A percentile compares a stretch with the other conserved stretches of the same genome.
Conservation (phyloP, 2,888 invertebrate species). For the Anodontia alba region DNA sequence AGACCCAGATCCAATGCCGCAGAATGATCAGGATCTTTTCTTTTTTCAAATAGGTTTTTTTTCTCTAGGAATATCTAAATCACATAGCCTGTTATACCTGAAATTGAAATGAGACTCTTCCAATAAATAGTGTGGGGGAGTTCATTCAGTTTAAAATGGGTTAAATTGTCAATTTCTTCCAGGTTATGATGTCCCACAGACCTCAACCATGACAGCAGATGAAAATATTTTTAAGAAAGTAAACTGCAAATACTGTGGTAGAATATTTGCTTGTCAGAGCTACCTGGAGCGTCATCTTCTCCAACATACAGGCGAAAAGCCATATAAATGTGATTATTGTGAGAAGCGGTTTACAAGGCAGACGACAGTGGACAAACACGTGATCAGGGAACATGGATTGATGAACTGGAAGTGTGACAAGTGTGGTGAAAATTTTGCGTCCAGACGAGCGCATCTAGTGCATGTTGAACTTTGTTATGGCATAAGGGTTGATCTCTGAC, state of each 20-base stretch:
- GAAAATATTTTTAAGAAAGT: not conserved
- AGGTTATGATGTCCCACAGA: too few species aligned
- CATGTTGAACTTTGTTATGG: not conserved
- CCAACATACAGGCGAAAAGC: constrained; percentile 31
- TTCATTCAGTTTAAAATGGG: too few species aligned
- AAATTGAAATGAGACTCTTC: too few species aligned
- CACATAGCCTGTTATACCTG: too few species aligned
- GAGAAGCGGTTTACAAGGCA: constrained; percentile 27
- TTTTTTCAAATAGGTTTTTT: too few species aligned
- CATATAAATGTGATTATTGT: constrained; percentile 28
- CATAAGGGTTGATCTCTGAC: not conserved
- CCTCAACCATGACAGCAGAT: too few species aligned
- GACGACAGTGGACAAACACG: constrained; percentile 25
- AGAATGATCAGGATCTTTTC: too few species aligned
- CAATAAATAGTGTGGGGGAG: too few species aligned
- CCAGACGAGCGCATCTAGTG: not conserved
- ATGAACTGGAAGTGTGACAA: not conserved
- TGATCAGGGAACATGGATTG: not conserved
- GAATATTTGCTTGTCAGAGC: constrained; percentile 22
- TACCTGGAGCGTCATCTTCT: constrained; percentile 31
- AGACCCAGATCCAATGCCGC: too few species aligned
- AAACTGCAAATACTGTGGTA: constrained; percentile 31
- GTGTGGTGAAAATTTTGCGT: not conserved
- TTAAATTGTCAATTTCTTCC: too few species aligned
- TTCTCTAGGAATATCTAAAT: too few species aligned